phyloP scores from a whole-genome alignment of 2,888 invertebrate species.

The Hyposoter dolosus region DNA sequence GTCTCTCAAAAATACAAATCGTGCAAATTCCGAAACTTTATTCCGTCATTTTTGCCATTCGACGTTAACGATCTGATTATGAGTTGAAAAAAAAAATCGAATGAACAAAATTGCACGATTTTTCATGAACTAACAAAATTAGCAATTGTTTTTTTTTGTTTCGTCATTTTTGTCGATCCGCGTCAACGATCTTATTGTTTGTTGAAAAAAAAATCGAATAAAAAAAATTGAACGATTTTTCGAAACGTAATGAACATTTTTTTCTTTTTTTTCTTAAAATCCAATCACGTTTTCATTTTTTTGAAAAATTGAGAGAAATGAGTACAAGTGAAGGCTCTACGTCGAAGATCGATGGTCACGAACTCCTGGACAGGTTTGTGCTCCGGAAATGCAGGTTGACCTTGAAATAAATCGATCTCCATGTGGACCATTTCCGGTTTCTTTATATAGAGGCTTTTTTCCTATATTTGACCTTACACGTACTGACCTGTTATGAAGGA shows the following conservation, averaged over 20 bases:
- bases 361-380: background rate
- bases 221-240: too few species aligned
- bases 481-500: slow-evolving; percentile 13
- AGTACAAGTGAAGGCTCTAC: background rate
- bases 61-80: background rate
- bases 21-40: background rate
- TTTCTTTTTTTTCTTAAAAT: background rate
- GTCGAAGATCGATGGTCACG: background rate
- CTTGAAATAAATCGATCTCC: slow-evolving; percentile 3
- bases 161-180: too few species aligned
- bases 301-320: background rate
- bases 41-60: background rate
- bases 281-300: background rate
- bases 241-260: too few species aligned
- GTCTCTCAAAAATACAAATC: slow-evolving; percentile 7
- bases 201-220: too few species aligned
- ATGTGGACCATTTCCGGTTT: background rate
- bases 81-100: too few species aligned
- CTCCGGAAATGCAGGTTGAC: background rate
- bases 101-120: too few species aligned
- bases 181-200: too few species aligned
- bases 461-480: slow-evolving; percentile 18
- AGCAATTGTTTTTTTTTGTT: too few species aligned
- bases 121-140: too few species aligned
- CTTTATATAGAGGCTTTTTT: background rate